Evolutionary conservation across 2,113 vertebrate genomes (phyloP), one percentile per base, ranked within the genome.

Genomic region (Brachirus orientalis): DNA sequence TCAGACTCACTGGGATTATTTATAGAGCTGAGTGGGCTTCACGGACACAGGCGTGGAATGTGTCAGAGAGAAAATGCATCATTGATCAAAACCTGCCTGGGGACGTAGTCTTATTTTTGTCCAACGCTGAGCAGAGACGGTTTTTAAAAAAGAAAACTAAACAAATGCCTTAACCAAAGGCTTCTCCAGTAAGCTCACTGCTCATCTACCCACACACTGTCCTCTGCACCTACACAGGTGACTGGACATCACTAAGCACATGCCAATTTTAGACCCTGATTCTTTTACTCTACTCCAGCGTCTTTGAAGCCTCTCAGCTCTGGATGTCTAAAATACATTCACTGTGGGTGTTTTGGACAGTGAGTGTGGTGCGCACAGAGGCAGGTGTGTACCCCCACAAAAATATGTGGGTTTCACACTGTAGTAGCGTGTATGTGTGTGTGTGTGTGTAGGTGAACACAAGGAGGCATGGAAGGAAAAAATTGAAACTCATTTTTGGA

Each of bases 21-120:
- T 90, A 88, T 92, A 92, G 90, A 86, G 68, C 50, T 88, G 92
- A 89, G 92, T 93, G 91, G 91, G 92, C 85, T 90, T 79, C 73
- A 63, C 55, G 79, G 86, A 79, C 71, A 78, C 84, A 74, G 87
- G 89, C 84, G 68, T 87, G 69, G 83, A 85, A 90, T 87, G 88
- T 88, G 82, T 92, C 91, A 90, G 78, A 79, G 76, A 77, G 82
- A 82, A 90, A 84, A 90, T 76, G 79, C 85, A 90, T 87, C 85
- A 82, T 82, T 83, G 77, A 89, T 85, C 88, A 83, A 88, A 91
- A 81, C 72, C 77, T 41, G 68, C 75, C 79, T 69, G 45, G 70
- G 82, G 75, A 81, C 51, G 52, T 75, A 46, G 72, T 69, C 62
- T 72, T 82, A 68, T 77, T 70, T 81, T 72, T 70, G 57, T 79